Conservation (phyloP, 2,888 invertebrate genomes). For the Sepioteuthis lessoniana region DNA sequence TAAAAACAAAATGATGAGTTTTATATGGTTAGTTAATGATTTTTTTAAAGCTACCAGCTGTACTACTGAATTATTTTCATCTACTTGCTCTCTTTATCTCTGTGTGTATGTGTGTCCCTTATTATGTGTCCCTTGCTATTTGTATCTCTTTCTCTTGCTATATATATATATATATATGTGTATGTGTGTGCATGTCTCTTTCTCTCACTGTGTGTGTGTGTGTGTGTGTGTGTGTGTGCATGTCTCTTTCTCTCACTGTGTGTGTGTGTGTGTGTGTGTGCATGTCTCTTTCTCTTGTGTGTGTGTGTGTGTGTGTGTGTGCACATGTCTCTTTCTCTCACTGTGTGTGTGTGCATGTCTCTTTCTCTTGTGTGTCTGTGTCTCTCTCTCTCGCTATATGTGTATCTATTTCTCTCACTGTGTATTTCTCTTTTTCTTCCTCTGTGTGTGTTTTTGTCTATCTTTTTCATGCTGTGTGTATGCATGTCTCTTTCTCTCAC, state of each 20-base stretch:
- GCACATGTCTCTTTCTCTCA: neutral
- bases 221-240: too few species aligned
- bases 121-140: neutral
- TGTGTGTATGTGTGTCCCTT: neutral
- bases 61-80: constrained; percentile 18
- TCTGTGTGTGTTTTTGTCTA: neutral
- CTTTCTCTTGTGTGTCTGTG: neutral
- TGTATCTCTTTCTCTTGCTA: too few species aligned
- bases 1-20: too few species aligned
- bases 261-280: too few species aligned
- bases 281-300: too few species aligned
- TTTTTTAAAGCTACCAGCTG: neutral
- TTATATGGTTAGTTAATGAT: neutral
- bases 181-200: too few species aligned
- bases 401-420: constrained; percentile 46
- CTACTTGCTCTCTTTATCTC: constrained; percentile 35
- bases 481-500: constrained; percentile 49
- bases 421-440: constrained; percentile 38
- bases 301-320: neutral
- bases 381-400: neutral
- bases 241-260: too few species aligned
- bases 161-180: too few species aligned
- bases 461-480: neutral
- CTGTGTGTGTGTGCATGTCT: neutral
- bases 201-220: too few species aligned